Conservation (phyloP, 2,113 vertebrate genomes). For the Varanus komodoensis region DNA sequence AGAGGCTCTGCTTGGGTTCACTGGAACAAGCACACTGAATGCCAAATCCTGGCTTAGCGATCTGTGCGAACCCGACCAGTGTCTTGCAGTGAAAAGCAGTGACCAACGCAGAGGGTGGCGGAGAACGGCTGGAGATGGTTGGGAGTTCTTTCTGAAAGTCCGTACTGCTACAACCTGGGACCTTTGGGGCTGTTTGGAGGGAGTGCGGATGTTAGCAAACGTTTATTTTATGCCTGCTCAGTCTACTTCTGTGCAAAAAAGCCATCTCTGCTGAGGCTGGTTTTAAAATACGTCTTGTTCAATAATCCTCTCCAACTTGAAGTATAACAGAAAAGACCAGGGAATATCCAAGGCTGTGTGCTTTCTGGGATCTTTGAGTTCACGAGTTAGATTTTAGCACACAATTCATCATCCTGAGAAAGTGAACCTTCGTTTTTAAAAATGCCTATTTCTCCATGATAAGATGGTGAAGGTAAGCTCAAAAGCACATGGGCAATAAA, state of each 20-base stretch:
- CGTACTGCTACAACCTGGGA: background rate
- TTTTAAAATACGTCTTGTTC: background rate
- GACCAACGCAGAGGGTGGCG: background rate
- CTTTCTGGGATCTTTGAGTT: background rate
- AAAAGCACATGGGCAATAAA: background rate
- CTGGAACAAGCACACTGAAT: background rate
- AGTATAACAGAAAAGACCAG: constrained; percentile 2
- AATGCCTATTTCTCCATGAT: background rate
- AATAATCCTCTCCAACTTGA: constrained; percentile 42
- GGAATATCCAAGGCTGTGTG: constrained; percentile 11
- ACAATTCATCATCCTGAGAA: background rate
- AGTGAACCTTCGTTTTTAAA: background rate
- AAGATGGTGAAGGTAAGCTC: background rate
- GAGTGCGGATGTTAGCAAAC: background rate
- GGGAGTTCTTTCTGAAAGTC: background rate
- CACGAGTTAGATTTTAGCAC: background rate
- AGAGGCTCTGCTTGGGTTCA: background rate
- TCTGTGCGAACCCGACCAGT: background rate
- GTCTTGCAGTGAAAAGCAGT: background rate
- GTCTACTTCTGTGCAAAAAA: constrained; percentile 31
- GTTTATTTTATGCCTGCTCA: constrained; percentile 11
- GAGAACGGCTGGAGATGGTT: background rate
- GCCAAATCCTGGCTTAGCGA: background rate
- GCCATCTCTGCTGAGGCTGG: constrained; percentile 28
- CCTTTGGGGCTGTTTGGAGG: background rate